These are phyloP conservation scores for Dicranocentrus wangi DNA, from an alignment of 2,888 invertebrate species.

Conservation along the genomic window DNA sequence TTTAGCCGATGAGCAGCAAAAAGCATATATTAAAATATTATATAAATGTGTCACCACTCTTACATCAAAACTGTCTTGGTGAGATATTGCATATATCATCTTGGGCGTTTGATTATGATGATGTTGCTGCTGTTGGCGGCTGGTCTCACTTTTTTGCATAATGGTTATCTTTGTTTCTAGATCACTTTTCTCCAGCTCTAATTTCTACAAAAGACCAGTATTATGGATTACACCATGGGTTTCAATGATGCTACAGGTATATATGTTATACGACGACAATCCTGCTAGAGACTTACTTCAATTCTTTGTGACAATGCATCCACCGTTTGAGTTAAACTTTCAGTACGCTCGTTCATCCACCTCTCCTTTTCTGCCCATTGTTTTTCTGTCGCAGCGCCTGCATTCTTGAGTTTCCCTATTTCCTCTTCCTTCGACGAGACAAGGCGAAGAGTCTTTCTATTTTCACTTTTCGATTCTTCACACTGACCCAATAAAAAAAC, in stretches of 20 bases:
- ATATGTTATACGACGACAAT: too few relatives aligned
- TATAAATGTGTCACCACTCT: too few relatives aligned
- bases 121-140: slow-evolving; percentile 1
- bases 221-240: too few relatives aligned
- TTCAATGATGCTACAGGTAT: too few relatives aligned
- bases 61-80: slow-evolving; percentile 16
- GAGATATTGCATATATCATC: background rate
- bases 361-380: slow-evolving; percentile 39
- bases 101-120: background rate
- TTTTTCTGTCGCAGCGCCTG: background rate
- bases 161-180: slow-evolving; percentile 22
- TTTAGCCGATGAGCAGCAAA: too few relatives aligned
- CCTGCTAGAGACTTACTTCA: background rate
- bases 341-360: slow-evolving; percentile 35
- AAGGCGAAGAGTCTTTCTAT: slow-evolving; percentile 21
- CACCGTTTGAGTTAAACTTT: background rate
- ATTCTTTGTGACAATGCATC: slow-evolving; percentile 31
- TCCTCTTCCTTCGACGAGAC: slow-evolving; percentile 28
- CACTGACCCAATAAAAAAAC: background rate
- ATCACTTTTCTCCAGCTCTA: slow-evolving; percentile 30
- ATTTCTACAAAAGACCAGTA: background rate
- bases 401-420: slow-evolving; percentile 28
- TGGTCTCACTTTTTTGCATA: slow-evolving; percentile 9
- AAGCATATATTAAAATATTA: too few relatives aligned
- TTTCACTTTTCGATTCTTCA: slow-evolving; percentile 44